These are phyloP conservation scores for Meliscaeva auricollis DNA, from an alignment of 2,888 invertebrate genomes.

Conservation along the genomic window DNA sequence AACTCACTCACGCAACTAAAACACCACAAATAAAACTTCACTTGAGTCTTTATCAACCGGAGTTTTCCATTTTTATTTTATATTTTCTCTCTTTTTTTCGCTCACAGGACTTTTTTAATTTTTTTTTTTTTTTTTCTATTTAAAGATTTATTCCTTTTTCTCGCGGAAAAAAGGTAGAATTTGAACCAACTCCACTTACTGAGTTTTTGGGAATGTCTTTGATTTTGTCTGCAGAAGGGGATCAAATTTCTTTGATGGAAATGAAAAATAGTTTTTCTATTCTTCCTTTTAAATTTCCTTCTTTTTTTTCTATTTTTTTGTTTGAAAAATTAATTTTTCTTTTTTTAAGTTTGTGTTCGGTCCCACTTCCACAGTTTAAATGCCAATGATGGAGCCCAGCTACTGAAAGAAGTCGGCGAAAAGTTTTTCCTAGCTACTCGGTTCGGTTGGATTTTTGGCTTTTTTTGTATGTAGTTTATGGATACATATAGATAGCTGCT, in stretches of 20 bases:
- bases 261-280: slow-evolving; percentile 17
- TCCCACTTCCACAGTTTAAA: slow-evolving; percentile 84
- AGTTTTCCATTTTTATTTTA: slow-evolving; percentile 75
- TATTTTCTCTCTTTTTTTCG: slow-evolving; percentile 68
- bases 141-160: slow-evolving; percentile 71
- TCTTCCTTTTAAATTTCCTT: slow-evolving; percentile 27
- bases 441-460: slow-evolving; percentile 44
- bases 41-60: slow-evolving; percentile 74
- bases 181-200: slow-evolving; percentile 56
- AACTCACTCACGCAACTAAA: slow-evolving; percentile 55
- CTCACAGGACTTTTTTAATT: slow-evolving; percentile 78
- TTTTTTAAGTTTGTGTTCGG: slow-evolving; percentile 77
- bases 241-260: too few relatives aligned
- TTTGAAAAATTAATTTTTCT: slow-evolving; percentile 31
- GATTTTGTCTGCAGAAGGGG: slow-evolving; percentile 63
- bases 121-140: too few relatives aligned
- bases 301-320: too few relatives aligned
- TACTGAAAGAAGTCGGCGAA: slow-evolving; percentile 79
- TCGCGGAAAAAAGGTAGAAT: slow-evolving; percentile 43
- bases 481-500: neutral
- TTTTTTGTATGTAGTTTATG: slow-evolving; percentile 18
- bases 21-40: slow-evolving; percentile 46
- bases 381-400: slow-evolving; percentile 83
- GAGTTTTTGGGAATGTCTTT: slow-evolving; percentile 21
- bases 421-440: slow-evolving; percentile 77